Percentiles rank a stretch among this genome's conserved stretches.
These are phyloP conservation scores for Speoplatyrhinus poulsoni DNA, from an alignment of 2,113 vertebrate genomes.

Conservation along the genomic window DNA sequence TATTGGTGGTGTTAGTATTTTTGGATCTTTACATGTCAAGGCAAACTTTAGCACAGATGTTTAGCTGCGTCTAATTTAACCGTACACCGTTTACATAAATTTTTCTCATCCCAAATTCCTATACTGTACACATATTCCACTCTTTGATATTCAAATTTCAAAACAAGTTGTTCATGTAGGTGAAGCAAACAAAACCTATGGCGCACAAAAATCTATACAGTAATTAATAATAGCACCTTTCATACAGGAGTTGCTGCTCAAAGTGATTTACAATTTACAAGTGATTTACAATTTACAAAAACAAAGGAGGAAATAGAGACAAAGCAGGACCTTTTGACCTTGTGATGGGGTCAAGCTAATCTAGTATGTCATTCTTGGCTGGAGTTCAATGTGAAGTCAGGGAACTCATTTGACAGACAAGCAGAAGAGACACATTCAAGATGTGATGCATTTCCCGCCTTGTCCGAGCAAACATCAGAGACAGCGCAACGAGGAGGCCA, in stretches of 20 bases:
- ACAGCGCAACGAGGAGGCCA: constrained; percentile 27
- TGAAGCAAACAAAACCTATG: background rate
- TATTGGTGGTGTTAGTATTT: background rate
- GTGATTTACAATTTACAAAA: no score
- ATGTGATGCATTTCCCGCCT: constrained; percentile 1
- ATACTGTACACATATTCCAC: background rate
- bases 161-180: background rate
- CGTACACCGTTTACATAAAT: background rate
- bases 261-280: no score
- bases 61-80: background rate
- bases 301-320: background rate
- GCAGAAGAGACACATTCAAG: background rate
- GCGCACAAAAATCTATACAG: background rate
- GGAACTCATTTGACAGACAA: background rate
- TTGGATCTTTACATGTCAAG: no score
- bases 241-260: no score
- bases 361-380: background rate
- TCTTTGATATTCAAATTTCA: background rate
- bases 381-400: background rate
- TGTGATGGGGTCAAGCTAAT: background rate
- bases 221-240: no score
- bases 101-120: background rate
- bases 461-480: constrained; percentile 53
- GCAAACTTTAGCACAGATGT: no score
- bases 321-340: background rate